Conservation (phyloP, 2,888 invertebrate genomes). For the Lasioglossum morio region DNA sequence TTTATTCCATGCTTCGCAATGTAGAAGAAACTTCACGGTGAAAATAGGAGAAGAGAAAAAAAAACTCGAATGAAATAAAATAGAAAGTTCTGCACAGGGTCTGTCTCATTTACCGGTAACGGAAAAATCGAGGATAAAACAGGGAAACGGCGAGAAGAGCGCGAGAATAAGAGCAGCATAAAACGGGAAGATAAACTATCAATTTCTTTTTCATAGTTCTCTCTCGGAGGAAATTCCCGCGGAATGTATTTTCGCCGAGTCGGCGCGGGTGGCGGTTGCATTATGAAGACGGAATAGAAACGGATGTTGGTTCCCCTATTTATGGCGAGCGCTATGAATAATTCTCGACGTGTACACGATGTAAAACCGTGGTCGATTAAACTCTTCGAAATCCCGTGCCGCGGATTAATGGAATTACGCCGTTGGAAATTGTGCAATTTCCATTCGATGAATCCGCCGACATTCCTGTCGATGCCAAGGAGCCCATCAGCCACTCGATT, state of each 20-base stretch:
- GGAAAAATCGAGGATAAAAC: not conserved
- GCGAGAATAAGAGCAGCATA: not conserved
- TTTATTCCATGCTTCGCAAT: not conserved
- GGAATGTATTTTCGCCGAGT: not conserved
- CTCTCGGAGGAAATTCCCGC: not conserved
- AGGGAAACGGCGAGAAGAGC: not conserved
- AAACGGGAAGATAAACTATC: not conserved
- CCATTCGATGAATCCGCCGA: conserved; percentile 48
- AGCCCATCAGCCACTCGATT: conserved; percentile 47
- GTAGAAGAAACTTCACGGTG: not conserved
- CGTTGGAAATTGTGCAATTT: conserved; percentile 62
- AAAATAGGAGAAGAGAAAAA: not conserved
- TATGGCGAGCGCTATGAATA: not conserved
- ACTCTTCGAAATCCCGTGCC: conserved; percentile 28
- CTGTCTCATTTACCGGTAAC: not conserved
- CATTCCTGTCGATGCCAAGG: conserved; percentile 36
- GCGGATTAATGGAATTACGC: conserved; percentile 48
- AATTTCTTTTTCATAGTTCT: not conserved
- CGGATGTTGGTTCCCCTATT: not conserved
- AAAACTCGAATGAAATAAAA: not conserved
- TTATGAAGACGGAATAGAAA: not conserved
- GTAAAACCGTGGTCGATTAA: conserved; percentile 16
- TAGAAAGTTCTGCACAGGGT: not conserved
- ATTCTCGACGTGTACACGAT: not conserved
- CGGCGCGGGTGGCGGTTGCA: not conserved